Base-by-base conservation (phyloP, 2,888 invertebrate species). In the Tanytarsus gracilentus region DNA sequence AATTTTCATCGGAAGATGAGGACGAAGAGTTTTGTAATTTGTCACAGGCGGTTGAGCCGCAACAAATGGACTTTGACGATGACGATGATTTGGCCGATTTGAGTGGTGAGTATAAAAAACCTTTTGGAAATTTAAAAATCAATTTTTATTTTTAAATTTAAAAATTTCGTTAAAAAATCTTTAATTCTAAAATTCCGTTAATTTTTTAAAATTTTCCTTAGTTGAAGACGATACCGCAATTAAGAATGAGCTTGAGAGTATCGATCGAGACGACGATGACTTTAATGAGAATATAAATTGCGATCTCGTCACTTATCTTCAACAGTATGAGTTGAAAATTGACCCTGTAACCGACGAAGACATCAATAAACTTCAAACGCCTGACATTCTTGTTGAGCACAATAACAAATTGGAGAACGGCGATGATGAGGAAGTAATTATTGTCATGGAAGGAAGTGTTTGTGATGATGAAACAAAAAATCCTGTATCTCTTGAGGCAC, bases 381-480 rank as follows among this genome's bases (percentile, higher is more conserved):
- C 71, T 1, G 71, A 71, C 62, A 69, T 71, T 62, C 65, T 71
- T 16, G 67, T 70, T 18, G 68, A 70, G 58, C 69, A 70, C 61
- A 65, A 64, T 55, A 66, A 65, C 44, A 44, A n/a, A n/a, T n/a
- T n/a, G n/a, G 48, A 21, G 48, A 55, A 23, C 27, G 23, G 14
- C 8, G 16, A 11, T 23, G 23, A 29, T 29, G n/a, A 5, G 44
- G 49, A 33, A 21, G 36, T 51, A 6, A n/a, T n/a, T n/a, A n/a
- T n/a, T n/a, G n/a, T n/a, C n/a, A n/a, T 9, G 26, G 8, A n/a
- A n/a, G n/a, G n/a, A n/a, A n/a, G n/a, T n/a, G n/a, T n/a, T n/a
- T n/a, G n/a, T n/a, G n/a, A n/a, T n/a, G n/a, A n/a, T n/a, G n/a
- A n/a, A n/a, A n/a, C n/a, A n/a, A n/a, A n/a, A n/a, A n/a, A n/a